Percentiles rank a stretch among this genome's conserved stretches.
phyloP scores from a whole-genome alignment of 2,888 invertebrate species.

The Stenurella melanura region DNA sequence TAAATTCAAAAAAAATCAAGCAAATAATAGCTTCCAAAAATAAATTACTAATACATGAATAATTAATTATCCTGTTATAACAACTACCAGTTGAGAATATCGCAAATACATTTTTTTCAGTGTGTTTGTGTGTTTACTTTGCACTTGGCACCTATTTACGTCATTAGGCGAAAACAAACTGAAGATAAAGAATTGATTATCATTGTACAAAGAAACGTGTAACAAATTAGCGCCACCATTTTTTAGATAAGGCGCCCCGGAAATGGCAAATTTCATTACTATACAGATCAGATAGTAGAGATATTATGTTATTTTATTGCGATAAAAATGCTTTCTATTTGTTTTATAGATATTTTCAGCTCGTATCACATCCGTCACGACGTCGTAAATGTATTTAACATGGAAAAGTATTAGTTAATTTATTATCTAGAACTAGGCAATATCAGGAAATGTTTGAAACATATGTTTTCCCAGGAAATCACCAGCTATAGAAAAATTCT shows the following conservation, averaged over 20 bases:
- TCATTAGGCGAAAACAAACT: conserved; percentile 30
- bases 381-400: conserved; percentile 6
- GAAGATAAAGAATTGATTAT: conserved; percentile 30
- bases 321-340: conserved; percentile 35
- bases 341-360: conserved; percentile 25
- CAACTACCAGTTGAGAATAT: neutral
- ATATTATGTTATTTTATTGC: conserved; percentile 4
- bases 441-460: neutral
- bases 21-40: no score
- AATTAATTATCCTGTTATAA: neutral
- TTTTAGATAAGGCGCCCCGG: conserved; percentile 35
- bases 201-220: conserved; percentile 33
- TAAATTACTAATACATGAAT: neutral
- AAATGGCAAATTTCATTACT: conserved; percentile 36
- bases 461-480: neutral
- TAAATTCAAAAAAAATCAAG: no score
- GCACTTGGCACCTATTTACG: conserved; percentile 38
- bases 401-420: neutral
- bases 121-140: conserved; percentile 27
- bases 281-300: conserved; percentile 26
- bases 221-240: conserved; percentile 38
- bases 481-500: neutral
- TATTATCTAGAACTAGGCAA: neutral
- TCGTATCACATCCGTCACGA: conserved; percentile 22
- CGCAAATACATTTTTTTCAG: conserved; percentile 8